phyloP scores from a whole-genome alignment of 2,888 invertebrate genomes.

The Parelbella ahira region DNA sequence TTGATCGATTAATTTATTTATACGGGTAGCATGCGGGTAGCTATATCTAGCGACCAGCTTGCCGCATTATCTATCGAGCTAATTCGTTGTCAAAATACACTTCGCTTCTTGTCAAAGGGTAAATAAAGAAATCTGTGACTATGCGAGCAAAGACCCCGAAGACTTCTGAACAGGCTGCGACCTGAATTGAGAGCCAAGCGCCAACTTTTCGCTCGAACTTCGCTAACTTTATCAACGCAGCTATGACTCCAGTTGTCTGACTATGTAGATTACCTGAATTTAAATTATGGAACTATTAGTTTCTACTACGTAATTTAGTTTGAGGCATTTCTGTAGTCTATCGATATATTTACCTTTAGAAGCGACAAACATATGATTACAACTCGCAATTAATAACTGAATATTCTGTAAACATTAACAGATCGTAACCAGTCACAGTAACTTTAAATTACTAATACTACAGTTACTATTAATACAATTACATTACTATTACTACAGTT shows the following conservation, averaged over 20 bases:
- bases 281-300: too few relatives aligned
- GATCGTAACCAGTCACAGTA: too few relatives aligned
- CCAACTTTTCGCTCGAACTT: constrained; percentile 6
- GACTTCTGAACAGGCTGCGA: not conserved
- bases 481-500: too few relatives aligned
- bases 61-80: too few relatives aligned
- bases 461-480: too few relatives aligned
- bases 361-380: too few relatives aligned
- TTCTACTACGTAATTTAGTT: too few relatives aligned
- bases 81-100: not conserved
- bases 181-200: constrained; percentile 3
- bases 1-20: too few relatives aligned
- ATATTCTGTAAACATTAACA: not conserved
- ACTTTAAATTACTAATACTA: not conserved
- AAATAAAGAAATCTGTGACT: constrained; percentile 13
- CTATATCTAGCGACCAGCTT: too few relatives aligned
- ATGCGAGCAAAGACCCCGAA: constrained; percentile 7
- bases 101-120: constrained; percentile 1
- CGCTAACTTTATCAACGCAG: constrained; percentile 9
- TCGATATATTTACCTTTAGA: too few relatives aligned
- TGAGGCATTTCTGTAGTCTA: too few relatives aligned
- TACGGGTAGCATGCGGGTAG: too few relatives aligned
- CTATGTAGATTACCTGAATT: constrained; percentile 17
- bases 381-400: not conserved
- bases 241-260: constrained; percentile 1